Percentiles rank a stretch among this genome's conserved stretches.
Conservation (phyloP, 2,797 vertebrate genomes). For the Phoxinus dragarum region DNA sequence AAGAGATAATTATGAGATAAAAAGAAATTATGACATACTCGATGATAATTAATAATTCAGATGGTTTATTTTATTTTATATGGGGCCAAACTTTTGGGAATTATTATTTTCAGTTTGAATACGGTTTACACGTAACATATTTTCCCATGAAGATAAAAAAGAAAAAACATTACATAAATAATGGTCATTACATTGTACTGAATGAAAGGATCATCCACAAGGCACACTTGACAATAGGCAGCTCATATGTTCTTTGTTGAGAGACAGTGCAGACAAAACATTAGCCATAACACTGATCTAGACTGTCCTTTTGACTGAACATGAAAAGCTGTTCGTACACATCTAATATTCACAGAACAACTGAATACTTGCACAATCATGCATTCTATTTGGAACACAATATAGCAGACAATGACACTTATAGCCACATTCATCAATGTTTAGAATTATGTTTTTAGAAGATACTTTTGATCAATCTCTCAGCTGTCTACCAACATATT, state of each 20-base stretch:
- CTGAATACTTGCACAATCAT: constrained; percentile 7
- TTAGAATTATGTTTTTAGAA: not conserved
- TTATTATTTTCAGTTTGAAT: not conserved
- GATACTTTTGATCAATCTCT: not conserved
- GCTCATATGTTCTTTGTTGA: not conserved
- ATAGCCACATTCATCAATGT: not conserved
- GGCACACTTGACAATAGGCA: not conserved
- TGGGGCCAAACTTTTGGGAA: not conserved
- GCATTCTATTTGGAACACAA: not conserved
- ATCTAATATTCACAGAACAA: constrained; percentile 1
- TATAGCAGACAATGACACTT: not conserved
- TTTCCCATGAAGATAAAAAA: not conserved
- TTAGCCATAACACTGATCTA: not conserved
- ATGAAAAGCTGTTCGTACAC: not conserved
- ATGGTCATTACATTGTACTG: not conserved
- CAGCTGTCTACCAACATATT: constrained; percentile 6
- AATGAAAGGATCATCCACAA: not conserved
- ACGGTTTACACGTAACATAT: not conserved
- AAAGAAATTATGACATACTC: too few relatives aligned
- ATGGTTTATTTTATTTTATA: not conserved
- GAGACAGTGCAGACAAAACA: not conserved
- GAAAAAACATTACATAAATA: not conserved
- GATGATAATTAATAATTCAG: not conserved
- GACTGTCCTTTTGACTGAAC: not conserved
- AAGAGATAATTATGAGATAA: not conserved